Base-by-base conservation (phyloP, 1,140 invertebrate genomes). In the Atopsyche davidsoni region DNA sequence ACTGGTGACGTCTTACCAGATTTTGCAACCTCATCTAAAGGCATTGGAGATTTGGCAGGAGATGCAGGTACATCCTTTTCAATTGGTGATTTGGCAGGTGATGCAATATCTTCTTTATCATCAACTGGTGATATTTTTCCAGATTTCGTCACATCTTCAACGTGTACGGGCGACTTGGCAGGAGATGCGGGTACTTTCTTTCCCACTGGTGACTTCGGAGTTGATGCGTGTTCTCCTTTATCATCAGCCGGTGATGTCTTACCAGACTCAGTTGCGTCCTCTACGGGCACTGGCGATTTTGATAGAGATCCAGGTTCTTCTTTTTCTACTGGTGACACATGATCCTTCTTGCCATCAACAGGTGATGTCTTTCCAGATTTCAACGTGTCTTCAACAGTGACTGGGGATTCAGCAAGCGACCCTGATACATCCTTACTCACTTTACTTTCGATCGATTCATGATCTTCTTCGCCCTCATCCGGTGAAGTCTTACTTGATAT, bases 331-430 rank as follows among this genome's bases (percentile, higher is more conserved):
- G 32, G 32, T 35, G 32, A 35, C 13, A 28, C 25, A 7, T 28
- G 13, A n/a, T 35, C 10, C 16, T 43, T 34, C 24, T 18, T 21
- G 19, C n/a, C n/a, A n/a, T n/a, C n/a, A n/a, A n/a, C n/a, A n/a
- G n/a, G n/a, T n/a, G n/a, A n/a, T n/a, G 19, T 10, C 13, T 28
- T 28, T 7, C 6, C 13, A 38, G 6, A 14, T 32, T 10, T 9
- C 16, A 19, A 35, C n/a, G 23, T 45, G 13, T 45, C 7, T 47
- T 70, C 69, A 60, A 65, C 67, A 13, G 69, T n/a, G n/a, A n/a
- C n/a, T n/a, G n/a, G n/a, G n/a, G n/a, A n/a, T n/a, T n/a, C n/a
- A n/a, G n/a, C n/a, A n/a, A n/a, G n/a, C n/a, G n/a, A n/a, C n/a
- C n/a, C n/a, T n/a, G n/a, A n/a, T n/a, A n/a, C n/a, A n/a, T n/a